Evolutionary conservation across 2,888 invertebrate genomes (phyloP), one percentile per base, ranked within the genome.

Genomic region (Lycaena phlaeas): DNA sequence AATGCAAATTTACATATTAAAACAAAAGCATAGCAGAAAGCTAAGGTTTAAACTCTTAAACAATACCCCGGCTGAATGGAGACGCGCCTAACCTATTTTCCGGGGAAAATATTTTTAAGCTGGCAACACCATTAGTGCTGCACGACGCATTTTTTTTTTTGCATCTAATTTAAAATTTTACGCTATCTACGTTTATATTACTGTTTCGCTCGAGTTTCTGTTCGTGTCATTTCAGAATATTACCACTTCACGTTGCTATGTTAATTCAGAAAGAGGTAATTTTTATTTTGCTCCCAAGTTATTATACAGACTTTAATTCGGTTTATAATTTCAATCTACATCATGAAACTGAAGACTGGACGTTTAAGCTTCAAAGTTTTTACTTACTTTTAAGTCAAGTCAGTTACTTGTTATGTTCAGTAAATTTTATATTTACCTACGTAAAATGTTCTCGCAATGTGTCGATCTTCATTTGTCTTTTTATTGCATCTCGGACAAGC

Each of bases 101-200:
- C 58, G 52, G 52, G 59, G 60, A 59, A 66, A 66, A 67, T 54
- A 56, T 66, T 61, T 64, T 61, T 57, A 65, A 50, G 49, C 53
- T 47, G 46, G 50, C 58, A 59, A 58, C 55, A 59, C 64, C 64
- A 65, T 68, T 67, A 71, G 68, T 66, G 67, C 62, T 63, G 67
- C 58, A 57, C 62, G 57, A 68, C 67, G 68, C 67, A 67, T 60
- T 63, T 65, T n/a, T 65, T n/a, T n/a, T 49, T 64, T 66, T 61
- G 62, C 62, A 50, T 47, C 61, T 61, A 63, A 72, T 74, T 73
- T 72, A 65, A 72, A 74, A 71, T 74, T 71, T 74, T 68, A 70
- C 63, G 60, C 49, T 45, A 50, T 50, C 50, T 41, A 41, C 40
- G 36, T 47, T 50, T 40, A 50, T 53, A 50, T 49, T 47, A 44